Percentiles rank a stretch among this genome's conserved stretches.
phyloP scores from a whole-genome alignment of 2,113 vertebrate genomes.

The Sebastes fasciatus region DNA sequence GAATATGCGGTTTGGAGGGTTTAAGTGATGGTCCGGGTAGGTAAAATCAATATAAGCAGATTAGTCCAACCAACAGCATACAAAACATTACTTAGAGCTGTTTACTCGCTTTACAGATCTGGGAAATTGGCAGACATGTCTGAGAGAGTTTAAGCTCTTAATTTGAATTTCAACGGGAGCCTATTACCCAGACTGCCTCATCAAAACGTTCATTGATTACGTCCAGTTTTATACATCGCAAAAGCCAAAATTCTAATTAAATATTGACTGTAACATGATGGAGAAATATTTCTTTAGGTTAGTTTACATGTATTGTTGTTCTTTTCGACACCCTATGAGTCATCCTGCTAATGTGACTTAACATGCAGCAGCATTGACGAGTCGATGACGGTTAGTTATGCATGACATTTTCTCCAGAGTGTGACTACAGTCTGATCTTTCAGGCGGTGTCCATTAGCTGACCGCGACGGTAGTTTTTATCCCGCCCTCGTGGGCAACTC shows the following conservation, averaged over 20 bases:
- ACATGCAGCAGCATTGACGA: constrained; percentile 11
- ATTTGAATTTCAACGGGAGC: constrained; percentile 45
- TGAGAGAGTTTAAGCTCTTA: constrained; percentile 39
- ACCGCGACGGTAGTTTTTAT: background rate
- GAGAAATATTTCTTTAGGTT: constrained; percentile 9
- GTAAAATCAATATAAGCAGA: constrained; percentile 63
- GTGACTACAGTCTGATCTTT: constrained; percentile 6
- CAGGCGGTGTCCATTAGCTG: constrained; percentile 3
- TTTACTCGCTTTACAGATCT: constrained; percentile 56
- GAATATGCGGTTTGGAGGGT: constrained; percentile 29
- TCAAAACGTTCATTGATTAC: constrained; percentile 33
- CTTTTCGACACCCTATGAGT: constrained; percentile 6
- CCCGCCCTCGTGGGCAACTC: background rate
- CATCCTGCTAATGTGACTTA: constrained; percentile 22
- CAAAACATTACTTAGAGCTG: constrained; percentile 49
- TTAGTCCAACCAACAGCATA: constrained; percentile 43
- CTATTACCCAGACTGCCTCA: constrained; percentile 18
- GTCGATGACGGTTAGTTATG: constrained; percentile 21
- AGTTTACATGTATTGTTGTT: background rate
- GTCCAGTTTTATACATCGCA: constrained; percentile 17
- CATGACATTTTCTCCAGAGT: constrained; percentile 44
- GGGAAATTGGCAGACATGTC: constrained; percentile 32
- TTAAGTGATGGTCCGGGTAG: constrained; percentile 36
- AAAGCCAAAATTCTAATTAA: constrained; percentile 24
- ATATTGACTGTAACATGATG: constrained; percentile 5